Conservation (phyloP, 1,140 invertebrate species). For the Calephelis nemesis region DNA sequence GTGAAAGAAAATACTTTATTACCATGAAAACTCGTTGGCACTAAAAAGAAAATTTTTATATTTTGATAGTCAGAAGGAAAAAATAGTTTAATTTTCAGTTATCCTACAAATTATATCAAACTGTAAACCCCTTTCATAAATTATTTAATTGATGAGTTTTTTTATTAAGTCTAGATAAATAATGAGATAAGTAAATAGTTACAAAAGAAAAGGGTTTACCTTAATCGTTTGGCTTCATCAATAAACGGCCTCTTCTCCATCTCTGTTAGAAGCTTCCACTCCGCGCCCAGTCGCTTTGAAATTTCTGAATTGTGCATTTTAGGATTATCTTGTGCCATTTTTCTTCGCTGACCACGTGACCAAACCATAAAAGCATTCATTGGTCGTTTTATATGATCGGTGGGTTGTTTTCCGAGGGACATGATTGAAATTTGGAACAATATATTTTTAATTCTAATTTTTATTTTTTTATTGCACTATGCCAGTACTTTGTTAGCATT, state of each 20-base stretch:
- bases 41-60: no score
- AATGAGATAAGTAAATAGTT: background rate
- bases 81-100: no score
- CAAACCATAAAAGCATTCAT: slow-evolving; percentile 98
- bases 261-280: slow-evolving; percentile 94
- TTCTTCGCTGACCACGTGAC: slow-evolving; percentile 92
- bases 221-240: slow-evolving; percentile 95
- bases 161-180: background rate
- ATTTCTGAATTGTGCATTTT: slow-evolving; percentile 99
- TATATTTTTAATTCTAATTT: slow-evolving; percentile 23
- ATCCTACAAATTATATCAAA: no score
- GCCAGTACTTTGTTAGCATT: slow-evolving; percentile 10
- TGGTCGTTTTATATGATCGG: slow-evolving; percentile 92
- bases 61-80: no score
- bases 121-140: no score
- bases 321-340: slow-evolving; percentile 99
- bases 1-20: no score
- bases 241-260: slow-evolving; percentile 96
- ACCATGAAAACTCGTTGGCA: no score
- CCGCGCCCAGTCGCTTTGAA: slow-evolving; percentile 92
- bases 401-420: slow-evolving; percentile 64
- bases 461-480: slow-evolving; percentile 19
- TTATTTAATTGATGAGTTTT: background rate
- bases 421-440: slow-evolving; percentile 42
- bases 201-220: slow-evolving; percentile 81